These are phyloP conservation scores for Columbina picui DNA, from an alignment of 2,113 vertebrate genomes.

Conservation along the genomic window DNA sequence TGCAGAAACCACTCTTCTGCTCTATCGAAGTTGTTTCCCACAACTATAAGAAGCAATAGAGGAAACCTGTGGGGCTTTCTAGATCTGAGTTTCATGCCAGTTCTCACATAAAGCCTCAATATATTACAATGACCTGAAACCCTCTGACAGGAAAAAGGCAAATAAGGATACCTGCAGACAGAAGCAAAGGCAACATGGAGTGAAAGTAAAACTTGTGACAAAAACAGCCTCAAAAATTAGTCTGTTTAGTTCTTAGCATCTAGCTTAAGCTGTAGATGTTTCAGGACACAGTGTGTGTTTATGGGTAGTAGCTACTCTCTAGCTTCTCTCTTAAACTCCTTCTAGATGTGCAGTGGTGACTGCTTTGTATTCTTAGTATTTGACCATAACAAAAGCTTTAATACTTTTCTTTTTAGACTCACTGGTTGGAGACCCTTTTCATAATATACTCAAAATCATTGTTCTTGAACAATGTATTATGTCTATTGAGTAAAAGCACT, in stretches of 20 bases:
- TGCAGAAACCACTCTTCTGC: background rate
- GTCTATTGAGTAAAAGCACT: background rate
- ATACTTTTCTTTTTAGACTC: background rate
- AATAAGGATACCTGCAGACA: background rate
- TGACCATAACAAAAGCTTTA: background rate
- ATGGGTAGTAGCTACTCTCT: background rate
- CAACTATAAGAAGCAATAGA: background rate
- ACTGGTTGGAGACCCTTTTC: background rate
- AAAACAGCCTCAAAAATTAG: background rate
- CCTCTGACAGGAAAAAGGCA: background rate
- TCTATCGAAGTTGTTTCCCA: background rate
- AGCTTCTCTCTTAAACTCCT: background rate
- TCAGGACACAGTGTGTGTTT: background rate
- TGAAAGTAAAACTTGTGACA: background rate
- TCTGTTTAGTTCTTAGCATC: background rate
- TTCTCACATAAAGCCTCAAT: background rate
- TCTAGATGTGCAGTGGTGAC: background rate
- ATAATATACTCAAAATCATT: background rate
- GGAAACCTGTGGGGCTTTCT: background rate
- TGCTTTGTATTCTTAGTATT: background rate
- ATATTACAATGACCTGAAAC: background rate
- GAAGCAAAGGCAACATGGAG: background rate
- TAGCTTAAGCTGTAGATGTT: background rate
- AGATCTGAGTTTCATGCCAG: background rate
- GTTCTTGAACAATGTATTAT: background rate